These are phyloP conservation scores for Anolis apletophallus DNA, from an alignment of 2,797 vertebrate genomes.

Conservation along the genomic window DNA sequence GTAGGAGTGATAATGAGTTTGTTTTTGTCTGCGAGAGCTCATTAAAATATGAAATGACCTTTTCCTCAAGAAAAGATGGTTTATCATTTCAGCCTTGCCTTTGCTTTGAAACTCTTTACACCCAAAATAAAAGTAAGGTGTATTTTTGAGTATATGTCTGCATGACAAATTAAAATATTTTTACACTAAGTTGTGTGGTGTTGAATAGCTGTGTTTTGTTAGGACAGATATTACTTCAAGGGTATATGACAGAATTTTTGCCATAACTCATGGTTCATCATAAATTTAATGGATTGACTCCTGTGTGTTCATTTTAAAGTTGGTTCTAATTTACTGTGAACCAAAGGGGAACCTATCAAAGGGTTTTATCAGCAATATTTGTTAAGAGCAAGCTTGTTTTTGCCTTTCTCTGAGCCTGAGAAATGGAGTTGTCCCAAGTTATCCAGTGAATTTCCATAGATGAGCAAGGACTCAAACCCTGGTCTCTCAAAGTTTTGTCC, in stretches of 20 bases:
- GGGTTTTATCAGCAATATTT: no score
- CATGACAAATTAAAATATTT: not conserved
- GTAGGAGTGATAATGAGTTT: constrained; percentile 30
- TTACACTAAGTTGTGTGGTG: not conserved
- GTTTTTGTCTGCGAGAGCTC: constrained; percentile 15
- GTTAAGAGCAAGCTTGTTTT: no score
- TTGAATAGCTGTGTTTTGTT: not conserved
- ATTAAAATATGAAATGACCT: constrained; percentile 22
- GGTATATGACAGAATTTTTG: not conserved
- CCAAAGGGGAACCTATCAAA: no score
- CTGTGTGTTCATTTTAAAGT: no score
- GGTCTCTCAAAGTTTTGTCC: no score
- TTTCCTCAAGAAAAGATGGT: constrained; percentile 13
- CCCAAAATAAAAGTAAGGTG: constrained; percentile 5
- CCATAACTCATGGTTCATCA: not conserved
- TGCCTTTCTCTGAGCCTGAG: no score
- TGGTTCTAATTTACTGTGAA: no score
- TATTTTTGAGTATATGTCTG: not conserved
- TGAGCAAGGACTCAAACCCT: no score
- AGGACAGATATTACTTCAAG: not conserved
- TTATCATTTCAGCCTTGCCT: not conserved
- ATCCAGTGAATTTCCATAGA: no score
- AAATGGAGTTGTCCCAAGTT: no score
- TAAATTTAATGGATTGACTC: not conserved
- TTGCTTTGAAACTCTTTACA: not conserved